Conservation (phyloP, 2,113 vertebrate genomes). For the Leucopsar rothschildi region DNA sequence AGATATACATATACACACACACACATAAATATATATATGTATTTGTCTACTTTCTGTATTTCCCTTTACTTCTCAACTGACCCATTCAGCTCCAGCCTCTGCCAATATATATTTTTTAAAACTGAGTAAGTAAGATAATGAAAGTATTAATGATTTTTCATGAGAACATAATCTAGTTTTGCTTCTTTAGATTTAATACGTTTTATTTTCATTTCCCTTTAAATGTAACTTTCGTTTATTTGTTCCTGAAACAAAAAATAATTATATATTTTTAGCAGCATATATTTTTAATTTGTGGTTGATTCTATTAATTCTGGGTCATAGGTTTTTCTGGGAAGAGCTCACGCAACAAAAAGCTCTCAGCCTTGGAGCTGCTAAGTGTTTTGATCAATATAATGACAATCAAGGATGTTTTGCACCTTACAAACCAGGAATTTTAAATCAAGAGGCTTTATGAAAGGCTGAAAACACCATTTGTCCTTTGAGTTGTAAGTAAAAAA, state of each 20-base stretch:
- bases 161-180: background rate
- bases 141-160: background rate
- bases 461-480: background rate
- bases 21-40: background rate
- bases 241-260: background rate
- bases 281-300: background rate
- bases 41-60: background rate
- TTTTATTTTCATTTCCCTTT: constrained; percentile 22
- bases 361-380: constrained; percentile 6
- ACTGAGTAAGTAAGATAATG: background rate
- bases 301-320: constrained; percentile 8
- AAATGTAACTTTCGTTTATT: background rate
- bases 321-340: background rate
- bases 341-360: background rate
- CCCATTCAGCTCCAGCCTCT: background rate
- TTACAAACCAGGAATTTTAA: constrained; percentile 27
- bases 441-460: background rate
- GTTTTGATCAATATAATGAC: constrained; percentile 31
- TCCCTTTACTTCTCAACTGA: background rate
- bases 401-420: constrained; percentile 9
- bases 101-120: background rate
- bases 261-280: background rate
- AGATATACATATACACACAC: fast-evolving
- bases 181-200: background rate
- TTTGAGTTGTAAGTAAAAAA: background rate